Evolutionary conservation across 23 tunicate genomes (phyloP).

Genomic region (Clavelina lepadiformis): DNA sequence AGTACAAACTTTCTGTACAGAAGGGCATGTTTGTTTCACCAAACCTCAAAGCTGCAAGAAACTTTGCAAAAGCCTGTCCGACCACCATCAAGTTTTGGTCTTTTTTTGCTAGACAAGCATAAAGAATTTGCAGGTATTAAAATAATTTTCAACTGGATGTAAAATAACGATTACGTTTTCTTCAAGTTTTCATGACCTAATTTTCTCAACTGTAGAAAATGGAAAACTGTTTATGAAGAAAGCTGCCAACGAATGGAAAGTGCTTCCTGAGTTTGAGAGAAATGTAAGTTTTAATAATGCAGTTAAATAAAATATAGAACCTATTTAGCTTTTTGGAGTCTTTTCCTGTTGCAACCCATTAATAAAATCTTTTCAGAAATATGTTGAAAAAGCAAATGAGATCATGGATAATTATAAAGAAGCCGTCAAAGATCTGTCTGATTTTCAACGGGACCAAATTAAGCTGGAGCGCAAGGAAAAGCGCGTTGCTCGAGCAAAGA

Average conservation of each 20-base stretch:
- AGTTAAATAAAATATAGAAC: too few relatives aligned
- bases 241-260: conserved; percentile 19
- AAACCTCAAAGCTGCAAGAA: too few relatives aligned
- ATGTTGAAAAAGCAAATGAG: conserved; percentile 1
- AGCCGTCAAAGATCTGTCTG: background rate
- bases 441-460: conserved; percentile 12
- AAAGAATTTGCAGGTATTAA: too few relatives aligned
- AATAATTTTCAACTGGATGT: too few relatives aligned
- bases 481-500: background rate
- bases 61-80: background rate
- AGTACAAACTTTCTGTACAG: too few relatives aligned
- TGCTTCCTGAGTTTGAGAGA: background rate
- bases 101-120: conserved; percentile 17
- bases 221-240: background rate
- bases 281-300: conserved; percentile 1
- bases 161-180: too few relatives aligned
- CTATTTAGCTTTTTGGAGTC: background rate
- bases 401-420: conserved; percentile 10
- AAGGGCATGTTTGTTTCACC: too few relatives aligned
- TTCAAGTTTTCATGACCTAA: too few relatives aligned
- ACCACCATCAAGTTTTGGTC: conserved; percentile 13
- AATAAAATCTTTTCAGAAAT: conserved; percentile 5
- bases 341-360: background rate
- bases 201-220: too few relatives aligned
- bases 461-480: background rate